These are phyloP conservation scores for Hanleya hanleyi DNA, from an alignment of 2,888 invertebrate genomes.

Conservation along the genomic window DNA sequence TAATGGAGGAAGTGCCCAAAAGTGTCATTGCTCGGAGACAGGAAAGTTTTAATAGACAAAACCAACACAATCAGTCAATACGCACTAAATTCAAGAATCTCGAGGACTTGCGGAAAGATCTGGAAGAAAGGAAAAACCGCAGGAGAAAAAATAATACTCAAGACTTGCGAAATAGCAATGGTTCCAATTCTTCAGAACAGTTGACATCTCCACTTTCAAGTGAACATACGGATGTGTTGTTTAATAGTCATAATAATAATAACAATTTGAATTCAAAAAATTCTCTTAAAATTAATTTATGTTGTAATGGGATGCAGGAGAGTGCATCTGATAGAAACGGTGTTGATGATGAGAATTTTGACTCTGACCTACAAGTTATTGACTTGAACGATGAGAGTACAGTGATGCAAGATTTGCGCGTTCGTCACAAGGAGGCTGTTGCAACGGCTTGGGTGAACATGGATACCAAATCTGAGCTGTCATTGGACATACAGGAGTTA, in stretches of 20 bases:
- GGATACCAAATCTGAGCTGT: neutral
- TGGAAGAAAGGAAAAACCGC: neutral
- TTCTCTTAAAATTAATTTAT: too few species aligned
- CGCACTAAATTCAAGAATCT: neutral
- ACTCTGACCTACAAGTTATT: neutral
- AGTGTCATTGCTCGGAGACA: neutral
- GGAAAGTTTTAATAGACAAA: conserved; percentile 2
- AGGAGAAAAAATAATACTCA: too few species aligned
- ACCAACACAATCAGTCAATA: conserved; percentile 4
- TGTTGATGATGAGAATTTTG: neutral
- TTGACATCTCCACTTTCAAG: too few species aligned
- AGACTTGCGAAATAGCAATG: too few species aligned
- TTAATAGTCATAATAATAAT: neutral
- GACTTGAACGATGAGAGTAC: neutral
- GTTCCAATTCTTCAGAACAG: neutral
- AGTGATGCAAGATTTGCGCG: conserved; percentile 4
- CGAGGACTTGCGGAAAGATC: neutral
- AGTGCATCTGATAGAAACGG: neutral
- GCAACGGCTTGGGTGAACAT: neutral
- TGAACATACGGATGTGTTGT: neutral
- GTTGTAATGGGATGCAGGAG: neutral
- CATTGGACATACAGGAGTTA: neutral
- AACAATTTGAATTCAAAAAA: neutral
- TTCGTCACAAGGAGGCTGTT: neutral
- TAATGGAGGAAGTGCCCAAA: neutral